Base-by-base conservation (phyloP, 2,888 invertebrate species). In the Patella depressa region DNA sequence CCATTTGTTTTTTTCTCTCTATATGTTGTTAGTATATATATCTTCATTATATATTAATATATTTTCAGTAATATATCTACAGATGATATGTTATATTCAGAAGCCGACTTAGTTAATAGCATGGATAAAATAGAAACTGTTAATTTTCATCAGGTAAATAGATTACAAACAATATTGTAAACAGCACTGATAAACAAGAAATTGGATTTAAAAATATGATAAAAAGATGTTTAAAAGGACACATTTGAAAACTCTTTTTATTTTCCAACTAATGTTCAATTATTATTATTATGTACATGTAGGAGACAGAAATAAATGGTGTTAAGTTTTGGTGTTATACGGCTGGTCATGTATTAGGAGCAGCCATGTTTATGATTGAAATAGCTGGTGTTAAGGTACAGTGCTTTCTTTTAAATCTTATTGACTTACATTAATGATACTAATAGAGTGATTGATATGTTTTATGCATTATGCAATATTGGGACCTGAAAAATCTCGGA, bases 281-380 rank as follows among this genome's bases (percentile, higher is more conserved):
- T 71, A 45, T 53, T 75, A 75, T 75, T 57, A 19, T 45, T 72
- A 83, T 79, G 9, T 85, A 92, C n/a, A n/a, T n/a, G n/a, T n/a
- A n/a, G 90, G 99, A 99, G 91, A 97, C 97, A 87, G 99, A 99
- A 88, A 96, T 99, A 0, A 95, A 97, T 88, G 99, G 98, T 0
- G 95, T 99, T 0, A 95, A 97, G 88, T 99, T 99, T 93, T 99
- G 99, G 96, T 98, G 98, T 0, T 99, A 99, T 92, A 91, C 89
- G 29, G 99, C 99, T 0, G 99, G 99, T 0, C 99, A 99, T 92
- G 99, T 99, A 3, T 93, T 99, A 0, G 99, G 99, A 0, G 99
- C 99, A 0, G 99, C 99, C 76, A 99, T 99, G 99, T 99, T 99
- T 91, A 98, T 99, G 98, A 97, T 99, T 79, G 99, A 99, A 93